Evolutionary conservation across 2,113 vertebrate species (phyloP), one percentile per base, ranked within the genome.

Genomic region (Hemiprocne comata): DNA sequence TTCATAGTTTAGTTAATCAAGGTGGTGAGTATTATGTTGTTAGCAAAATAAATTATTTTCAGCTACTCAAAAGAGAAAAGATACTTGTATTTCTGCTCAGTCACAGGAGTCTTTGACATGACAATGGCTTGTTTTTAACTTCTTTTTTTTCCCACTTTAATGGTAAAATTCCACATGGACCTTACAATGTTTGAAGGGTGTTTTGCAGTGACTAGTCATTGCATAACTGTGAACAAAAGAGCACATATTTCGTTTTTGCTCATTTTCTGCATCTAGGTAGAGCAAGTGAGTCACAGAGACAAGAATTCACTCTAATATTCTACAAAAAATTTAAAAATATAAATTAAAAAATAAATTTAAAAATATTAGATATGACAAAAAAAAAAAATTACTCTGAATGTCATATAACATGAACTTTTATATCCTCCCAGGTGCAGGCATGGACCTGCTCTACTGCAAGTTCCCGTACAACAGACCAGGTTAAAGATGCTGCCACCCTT

Each of bases 251-350:
- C 51, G n/a, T 85, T 90, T 75, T 87, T 62, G 66, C 44, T 89
- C 31, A 23, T 92, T 93, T 85, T 70, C 64, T 90, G 73, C 61
- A 82, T 70, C 25, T 58, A 74, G 92, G 58, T 20, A 79, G 40
- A 87, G 21, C 48, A 78, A 94, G 19, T 92, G 96, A 96, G 69
- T 95, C 94, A 95, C 51, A 73, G 55, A 85, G 85, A 66, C 25
- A 80, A 80, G 60, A 88, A 83, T 83, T 66, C 9, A 38, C 24
- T 20, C 16, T 76, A 86, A 88, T 62, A 79, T 34, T 7, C 0
- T 6, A 16, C 17, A 12, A 57, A 81, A 54, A 55, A n/a, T n/a
- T n/a, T n/a, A 75, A 29, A 20, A 20, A 18, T 40, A n/a, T n/a
- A n/a, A n/a, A n/a, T n/a, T n/a, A n/a, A n/a, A n/a, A 13, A 20